phyloP scores from a whole-genome alignment of 1,140 invertebrate species.

The Microplitis demolitor region DNA sequence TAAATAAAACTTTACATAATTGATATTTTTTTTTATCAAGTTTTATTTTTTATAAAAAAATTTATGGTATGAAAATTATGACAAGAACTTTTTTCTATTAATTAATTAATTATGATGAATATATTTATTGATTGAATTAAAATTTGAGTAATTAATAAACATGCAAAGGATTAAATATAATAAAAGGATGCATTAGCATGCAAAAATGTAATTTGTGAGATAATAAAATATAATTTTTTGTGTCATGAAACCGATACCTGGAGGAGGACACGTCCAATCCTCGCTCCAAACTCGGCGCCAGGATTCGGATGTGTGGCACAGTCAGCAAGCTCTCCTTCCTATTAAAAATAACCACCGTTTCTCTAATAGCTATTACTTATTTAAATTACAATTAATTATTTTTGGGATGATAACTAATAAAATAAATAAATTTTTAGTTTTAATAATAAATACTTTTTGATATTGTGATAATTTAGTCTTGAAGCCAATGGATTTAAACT shows the following conservation, averaged over 20 bases:
- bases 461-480: neutral
- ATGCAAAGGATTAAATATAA: neutral
- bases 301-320: slow-evolving; percentile 76
- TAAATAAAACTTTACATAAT: no score
- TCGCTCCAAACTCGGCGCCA: slow-evolving; percentile 77
- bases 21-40: no score
- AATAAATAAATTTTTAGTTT: no score
- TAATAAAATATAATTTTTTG: slow-evolving; percentile 6
- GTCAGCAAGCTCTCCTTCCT: slow-evolving; percentile 70
- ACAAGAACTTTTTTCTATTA: no score
- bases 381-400: slow-evolving; percentile 17
- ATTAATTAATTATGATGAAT: neutral
- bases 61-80: no score
- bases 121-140: neutral
- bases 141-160: neutral
- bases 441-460: no score
- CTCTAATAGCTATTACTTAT: slow-evolving; percentile 31
- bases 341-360: slow-evolving; percentile 40
- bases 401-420: neutral
- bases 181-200: neutral
- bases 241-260: slow-evolving; percentile 36
- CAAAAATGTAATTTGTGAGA: neutral
- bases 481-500: neutral
- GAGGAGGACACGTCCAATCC: slow-evolving; percentile 66
- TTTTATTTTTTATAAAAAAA: no score